Evolutionary conservation across 35 echinoderm and acorn worm species (phyloP).

Genomic region (Lytechinus variegatus): DNA sequence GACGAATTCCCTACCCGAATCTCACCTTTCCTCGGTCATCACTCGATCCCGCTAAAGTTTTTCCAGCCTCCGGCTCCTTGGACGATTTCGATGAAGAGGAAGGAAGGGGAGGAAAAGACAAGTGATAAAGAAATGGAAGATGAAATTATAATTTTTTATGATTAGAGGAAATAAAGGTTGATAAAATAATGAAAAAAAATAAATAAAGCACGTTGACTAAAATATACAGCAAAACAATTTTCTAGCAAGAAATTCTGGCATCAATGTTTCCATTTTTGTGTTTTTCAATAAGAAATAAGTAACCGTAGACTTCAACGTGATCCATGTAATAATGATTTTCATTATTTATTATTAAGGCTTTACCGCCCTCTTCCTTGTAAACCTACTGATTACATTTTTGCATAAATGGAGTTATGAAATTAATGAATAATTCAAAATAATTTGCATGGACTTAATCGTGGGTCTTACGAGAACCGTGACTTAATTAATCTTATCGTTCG

Average conservation of each 20-base stretch:
- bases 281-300: neutral
- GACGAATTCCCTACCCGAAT: slow-evolving; percentile 38
- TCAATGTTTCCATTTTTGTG: neutral
- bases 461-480: no score
- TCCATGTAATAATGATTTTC: no score
- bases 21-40: slow-evolving; percentile 2
- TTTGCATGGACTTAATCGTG: no score
- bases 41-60: slow-evolving; percentile 52
- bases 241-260: neutral
- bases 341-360: no score
- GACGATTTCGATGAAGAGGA: neutral
- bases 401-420: no score
- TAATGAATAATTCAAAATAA: no score
- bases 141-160: neutral
- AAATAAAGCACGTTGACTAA: neutral
- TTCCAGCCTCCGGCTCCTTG: slow-evolving; percentile 31
- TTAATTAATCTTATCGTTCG: neutral
- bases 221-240: neutral
- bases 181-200: neutral
- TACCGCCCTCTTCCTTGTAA: no score
- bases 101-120: neutral
- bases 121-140: neutral
- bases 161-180: neutral
- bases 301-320: no score
- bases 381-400: no score